A percentile compares a stretch with the other conserved stretches of the same genome.
Evolutionary conservation across 2,113 vertebrate genomes (phyloP).

Genomic region (Ceyx melanurus): DNA sequence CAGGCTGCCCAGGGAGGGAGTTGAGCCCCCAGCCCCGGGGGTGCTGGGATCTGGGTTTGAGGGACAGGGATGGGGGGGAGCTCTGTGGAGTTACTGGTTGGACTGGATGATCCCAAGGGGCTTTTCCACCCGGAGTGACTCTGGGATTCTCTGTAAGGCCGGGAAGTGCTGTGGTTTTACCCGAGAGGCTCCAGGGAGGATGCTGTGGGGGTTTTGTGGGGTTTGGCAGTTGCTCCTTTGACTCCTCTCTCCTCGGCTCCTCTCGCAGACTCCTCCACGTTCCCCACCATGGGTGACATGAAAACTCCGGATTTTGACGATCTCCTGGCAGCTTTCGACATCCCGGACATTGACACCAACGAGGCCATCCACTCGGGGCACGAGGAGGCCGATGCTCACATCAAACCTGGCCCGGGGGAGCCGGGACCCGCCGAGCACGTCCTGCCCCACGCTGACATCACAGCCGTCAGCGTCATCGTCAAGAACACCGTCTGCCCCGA

Average conservation of each 20-base stretch:
- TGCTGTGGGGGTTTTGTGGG: fast-evolving
- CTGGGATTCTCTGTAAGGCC: no score
- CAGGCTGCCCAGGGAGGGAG: no score
- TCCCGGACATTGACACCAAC: constrained; percentile 95
- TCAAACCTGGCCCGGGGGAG: constrained; percentile 55
- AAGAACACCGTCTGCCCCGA: constrained; percentile 90
- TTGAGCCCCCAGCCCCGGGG: no score
- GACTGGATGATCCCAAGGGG: no score
- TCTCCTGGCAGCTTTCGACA: constrained; percentile 95
- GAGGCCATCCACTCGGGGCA: constrained; percentile 91
- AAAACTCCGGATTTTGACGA: constrained; percentile 98
- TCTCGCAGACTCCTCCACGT: background rate
- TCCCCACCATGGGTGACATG: constrained; percentile 93
- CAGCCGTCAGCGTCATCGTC: constrained; percentile 93
- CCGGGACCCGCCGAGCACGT: constrained; percentile 39
- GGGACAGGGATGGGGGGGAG: no score
- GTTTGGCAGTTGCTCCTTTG: background rate
- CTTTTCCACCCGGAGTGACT: no score
- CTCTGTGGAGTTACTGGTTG: no score
- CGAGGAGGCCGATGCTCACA: constrained; percentile 80
- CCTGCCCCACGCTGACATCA: constrained; percentile 76
- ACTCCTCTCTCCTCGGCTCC: background rate
- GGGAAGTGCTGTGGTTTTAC: fast-evolving
- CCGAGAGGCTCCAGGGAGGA: background rate
- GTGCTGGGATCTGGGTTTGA: no score